phyloP scores from a whole-genome alignment of 2,113 vertebrate genomes.

The Hymenochirus boettgeri region DNA sequence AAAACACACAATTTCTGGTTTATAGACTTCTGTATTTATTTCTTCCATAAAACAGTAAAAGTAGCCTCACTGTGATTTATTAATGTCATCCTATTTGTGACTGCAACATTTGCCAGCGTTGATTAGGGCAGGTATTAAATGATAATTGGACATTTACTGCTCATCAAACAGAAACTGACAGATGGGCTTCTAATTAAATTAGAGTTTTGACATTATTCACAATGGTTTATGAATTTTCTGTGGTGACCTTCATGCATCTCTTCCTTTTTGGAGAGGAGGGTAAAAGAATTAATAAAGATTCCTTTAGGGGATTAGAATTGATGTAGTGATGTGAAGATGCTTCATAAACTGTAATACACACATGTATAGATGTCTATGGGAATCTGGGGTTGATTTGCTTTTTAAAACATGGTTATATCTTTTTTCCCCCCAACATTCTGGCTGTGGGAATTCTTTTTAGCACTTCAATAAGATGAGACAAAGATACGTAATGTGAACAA shows the following conservation, averaged over 20 bases:
- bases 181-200: conserved; percentile 98
- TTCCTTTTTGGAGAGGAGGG: conserved; percentile 45
- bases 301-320: conserved; percentile 20
- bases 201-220: conserved; percentile 93
- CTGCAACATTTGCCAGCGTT: conserved; percentile 93
- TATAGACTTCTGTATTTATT: conserved; percentile 50
- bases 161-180: conserved; percentile 98
- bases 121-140: conserved; percentile 99
- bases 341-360: background rate
- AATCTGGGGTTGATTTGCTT: no score
- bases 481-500: background rate
- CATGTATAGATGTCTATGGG: no score
- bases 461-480: background rate
- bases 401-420: no score
- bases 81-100: conserved; percentile 76
- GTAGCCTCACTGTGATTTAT: conserved; percentile 68
- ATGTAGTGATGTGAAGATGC: background rate
- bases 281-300: conserved; percentile 38
- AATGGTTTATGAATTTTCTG: conserved; percentile 73
- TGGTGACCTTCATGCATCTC: conserved; percentile 84
- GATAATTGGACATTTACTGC: conserved; percentile 99
- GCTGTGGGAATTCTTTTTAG: background rate
- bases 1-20: conserved; percentile 33
- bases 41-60: conserved; percentile 59
- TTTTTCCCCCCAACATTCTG: no score